Evolutionary conservation across 2,797 vertebrate genomes (phyloP), one percentile per base, ranked within the genome.

Genomic region (Onychomys torridus): DNA sequence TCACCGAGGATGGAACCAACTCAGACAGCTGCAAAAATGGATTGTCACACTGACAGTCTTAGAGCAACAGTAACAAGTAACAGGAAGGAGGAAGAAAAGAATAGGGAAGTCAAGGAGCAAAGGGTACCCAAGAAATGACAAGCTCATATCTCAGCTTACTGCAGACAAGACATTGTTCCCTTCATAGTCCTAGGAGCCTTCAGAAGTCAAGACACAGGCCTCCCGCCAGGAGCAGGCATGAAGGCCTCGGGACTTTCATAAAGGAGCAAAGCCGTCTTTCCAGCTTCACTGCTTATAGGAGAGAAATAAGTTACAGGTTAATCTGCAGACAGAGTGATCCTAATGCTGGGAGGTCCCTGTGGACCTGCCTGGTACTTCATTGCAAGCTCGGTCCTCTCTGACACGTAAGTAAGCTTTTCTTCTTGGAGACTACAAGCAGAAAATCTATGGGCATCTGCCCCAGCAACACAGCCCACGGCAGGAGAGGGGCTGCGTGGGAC

Each of bases 341-440:
- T 99, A 98, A 99, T 99, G 98, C 99, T 99, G 90, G 99, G 99
- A 95, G 99, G 99, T 94, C 99, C 99, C 96, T 99, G 99, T 71
- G 99, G 99, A 98, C 99, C 99, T 96, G 99, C 98, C 14, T 98
- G 98, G 85, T 98, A 98, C 95, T 99, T 98, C 97, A 97, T 92
- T 40, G 99, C 98, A 98, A 99, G 99, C 78, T 99, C 99, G 73
- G 97, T 98, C 97, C 98, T 98, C 97, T 99, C 99, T 73, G 98
- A 97, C 94, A 98, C 97, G 27, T 99, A 99, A 40, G 98, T 99
- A 96, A 99, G 94, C 90, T 99, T 99, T 77, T 99, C 99, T 95
- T 99, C 99, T 98, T 99, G 99, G 96, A 99, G 99, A 98, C 99
- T 99, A 98, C 99, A 99, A 67, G 99, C 99, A 0, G 99, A 99